Evolutionary conservation across 2,113 vertebrate species (phyloP).

Genomic region (Todiramphus saurophagus): DNA sequence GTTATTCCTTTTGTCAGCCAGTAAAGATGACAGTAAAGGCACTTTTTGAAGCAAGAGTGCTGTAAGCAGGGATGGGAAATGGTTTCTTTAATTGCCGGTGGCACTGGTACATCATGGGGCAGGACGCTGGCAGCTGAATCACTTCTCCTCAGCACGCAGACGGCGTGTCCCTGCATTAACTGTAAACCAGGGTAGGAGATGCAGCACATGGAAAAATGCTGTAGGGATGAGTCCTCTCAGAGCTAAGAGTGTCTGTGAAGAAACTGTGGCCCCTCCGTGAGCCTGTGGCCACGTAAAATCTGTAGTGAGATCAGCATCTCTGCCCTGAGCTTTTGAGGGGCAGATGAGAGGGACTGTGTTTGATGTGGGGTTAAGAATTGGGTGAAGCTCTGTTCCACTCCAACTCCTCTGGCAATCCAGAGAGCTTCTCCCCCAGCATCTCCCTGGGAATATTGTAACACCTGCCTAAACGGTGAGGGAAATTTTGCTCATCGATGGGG

Average conservation of each 20-base stretch:
- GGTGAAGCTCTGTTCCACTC: background rate
- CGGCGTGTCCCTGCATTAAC: background rate
- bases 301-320: fast-evolving
- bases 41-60: fast-evolving
- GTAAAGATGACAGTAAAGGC: background rate
- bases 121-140: background rate
- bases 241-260: background rate
- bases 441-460: background rate
- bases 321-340: background rate
- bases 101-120: background rate
- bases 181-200: background rate
- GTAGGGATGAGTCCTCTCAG: background rate
- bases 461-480: fast-evolving
- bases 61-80: background rate
- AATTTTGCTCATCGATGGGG: fast-evolving
- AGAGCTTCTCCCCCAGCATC: background rate
- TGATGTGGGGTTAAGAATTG: fast-evolving
- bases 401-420: background rate
- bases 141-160: fast-evolving
- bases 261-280: fast-evolving
- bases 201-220: fast-evolving
- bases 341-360: background rate
- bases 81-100: background rate
- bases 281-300: fast-evolving
- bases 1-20: fast-evolving